These are phyloP conservation scores for Muscidifurax raptorellus DNA, from an alignment of 1,140 invertebrate species.

Conservation along the genomic window DNA sequence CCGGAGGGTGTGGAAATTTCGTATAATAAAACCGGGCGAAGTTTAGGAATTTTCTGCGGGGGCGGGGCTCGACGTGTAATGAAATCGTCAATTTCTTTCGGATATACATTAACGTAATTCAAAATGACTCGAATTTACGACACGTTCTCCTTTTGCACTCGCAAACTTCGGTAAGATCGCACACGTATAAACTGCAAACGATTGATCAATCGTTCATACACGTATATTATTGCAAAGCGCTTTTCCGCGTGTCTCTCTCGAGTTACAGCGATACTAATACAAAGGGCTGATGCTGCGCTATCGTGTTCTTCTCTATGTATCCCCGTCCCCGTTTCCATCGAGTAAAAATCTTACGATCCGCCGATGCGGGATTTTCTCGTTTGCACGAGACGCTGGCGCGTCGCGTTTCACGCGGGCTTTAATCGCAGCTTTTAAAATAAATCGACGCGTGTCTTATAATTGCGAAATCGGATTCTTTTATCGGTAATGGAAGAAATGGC, in stretches of 20 bases:
- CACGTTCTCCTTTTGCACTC: too few relatives aligned
- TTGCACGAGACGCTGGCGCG: too few relatives aligned
- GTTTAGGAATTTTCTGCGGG: slow-evolving; percentile 3
- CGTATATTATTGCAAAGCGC: not conserved
- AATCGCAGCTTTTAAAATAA: not conserved
- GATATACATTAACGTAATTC: too few relatives aligned
- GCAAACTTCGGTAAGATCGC: too few relatives aligned
- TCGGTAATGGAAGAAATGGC: too few relatives aligned
- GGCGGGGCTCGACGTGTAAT: not conserved
- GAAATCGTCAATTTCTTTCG: not conserved
- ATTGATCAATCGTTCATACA: not conserved
- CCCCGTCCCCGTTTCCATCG: not conserved
- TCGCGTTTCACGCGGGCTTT: not conserved
- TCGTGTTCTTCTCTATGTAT: too few relatives aligned
- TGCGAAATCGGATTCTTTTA: too few relatives aligned
- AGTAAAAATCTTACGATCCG: not conserved
- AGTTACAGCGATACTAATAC: not conserved
- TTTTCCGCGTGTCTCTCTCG: not conserved
- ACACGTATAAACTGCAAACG: not conserved
- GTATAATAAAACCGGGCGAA: not conserved
- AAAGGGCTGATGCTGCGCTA: not conserved
- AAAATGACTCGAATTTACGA: too few relatives aligned
- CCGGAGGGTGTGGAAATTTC: not conserved
- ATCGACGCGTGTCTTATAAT: too few relatives aligned
- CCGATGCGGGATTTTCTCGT: not conserved